Evolutionary conservation across 1,140 invertebrate genomes (phyloP).

Genomic region (Steinernema feltiae): DNA sequence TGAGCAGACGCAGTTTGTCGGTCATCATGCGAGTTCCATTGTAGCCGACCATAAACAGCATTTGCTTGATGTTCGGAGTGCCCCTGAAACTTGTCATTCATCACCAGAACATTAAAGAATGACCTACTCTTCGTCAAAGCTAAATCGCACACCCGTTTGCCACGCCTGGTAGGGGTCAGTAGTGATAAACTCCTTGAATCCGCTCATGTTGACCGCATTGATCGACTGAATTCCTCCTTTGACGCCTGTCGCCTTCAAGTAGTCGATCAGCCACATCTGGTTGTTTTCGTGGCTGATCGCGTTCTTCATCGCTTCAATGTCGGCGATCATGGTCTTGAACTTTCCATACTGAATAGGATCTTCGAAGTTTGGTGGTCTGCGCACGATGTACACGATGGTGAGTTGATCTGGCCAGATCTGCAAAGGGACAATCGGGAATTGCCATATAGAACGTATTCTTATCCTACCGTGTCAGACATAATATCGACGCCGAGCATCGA

Average conservation of each 20-base stretch:
- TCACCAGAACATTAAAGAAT: slow-evolving; percentile 17
- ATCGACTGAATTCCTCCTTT: not conserved
- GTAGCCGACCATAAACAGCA: slow-evolving; percentile 2
- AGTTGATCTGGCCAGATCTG: slow-evolving; percentile 4
- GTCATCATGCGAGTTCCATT: slow-evolving; percentile 8
- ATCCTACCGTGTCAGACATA: slow-evolving; percentile 2
- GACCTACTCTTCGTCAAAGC: slow-evolving; percentile 17
- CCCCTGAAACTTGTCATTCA: not conserved
- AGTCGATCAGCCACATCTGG: slow-evolving; percentile 10
- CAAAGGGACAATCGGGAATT: not conserved
- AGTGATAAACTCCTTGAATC: not conserved
- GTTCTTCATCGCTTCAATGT: not conserved
- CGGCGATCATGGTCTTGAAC: not conserved
- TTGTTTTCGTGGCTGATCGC: not conserved
- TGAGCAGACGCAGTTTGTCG: not conserved
- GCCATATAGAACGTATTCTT: not conserved
- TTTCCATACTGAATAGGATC: not conserved
- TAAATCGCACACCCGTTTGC: slow-evolving; percentile 10
- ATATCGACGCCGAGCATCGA: not conserved
- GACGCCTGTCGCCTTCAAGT: not conserved
- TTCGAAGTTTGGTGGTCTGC: not conserved
- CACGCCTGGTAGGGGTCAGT: not conserved
- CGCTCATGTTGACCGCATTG: not conserved
- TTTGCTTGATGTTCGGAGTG: not conserved
- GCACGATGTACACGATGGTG: not conserved